Evolutionary conservation across 2,797 vertebrate species (phyloP), one percentile per base, ranked within the genome.

Genomic region (Argya squamiceps): DNA sequence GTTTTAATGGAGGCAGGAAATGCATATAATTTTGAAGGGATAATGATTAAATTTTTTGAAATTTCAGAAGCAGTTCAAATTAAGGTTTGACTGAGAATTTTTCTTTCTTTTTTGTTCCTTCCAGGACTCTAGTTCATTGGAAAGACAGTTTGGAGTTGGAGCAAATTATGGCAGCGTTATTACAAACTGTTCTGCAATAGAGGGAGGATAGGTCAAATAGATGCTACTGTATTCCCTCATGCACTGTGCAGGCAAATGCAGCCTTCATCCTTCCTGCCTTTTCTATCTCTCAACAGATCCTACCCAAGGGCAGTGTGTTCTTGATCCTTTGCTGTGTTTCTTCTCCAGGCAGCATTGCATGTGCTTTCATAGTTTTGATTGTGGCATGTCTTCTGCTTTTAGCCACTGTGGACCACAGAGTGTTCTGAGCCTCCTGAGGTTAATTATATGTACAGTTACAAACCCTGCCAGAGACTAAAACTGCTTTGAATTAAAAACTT

Each of bases 1-100:
- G 55, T 83, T 96, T 94, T 95, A 85, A 65, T 97, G 91, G 84
- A 88, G 93, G 29, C 67, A 80, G 77, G 68, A 92, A 93, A 84
- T 68, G 30, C 79, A 49, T 2, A 24, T 89, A 24, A 63, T 91
- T 89, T 88, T 75, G 36, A 71, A 80, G 26, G 30, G 6, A 5
- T 5, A 87, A 64, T 34, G 58, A 63, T 36, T 83, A 62, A 11
- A 19, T 67, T 52, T 87, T 84, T 60, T 78, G 9, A 59, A 84
- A 69, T 89, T 89, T 59, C 21, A 91, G 52, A 53, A 87, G 43
- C 34, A 50, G 70, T 36, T 74, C 41, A 79, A 76, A 64, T 67
- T 23, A 56, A 70, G 34, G 15, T 71, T 94, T 77, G 27, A 36
- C 50, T 44, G 43, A 88, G 58, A 83, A 58, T 32, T 81, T 84